A percentile compares a stretch with the other conserved stretches of the same genome.
Conservation (phyloP, 1,140 invertebrate species). For the Elymnias hypermnestra region DNA sequence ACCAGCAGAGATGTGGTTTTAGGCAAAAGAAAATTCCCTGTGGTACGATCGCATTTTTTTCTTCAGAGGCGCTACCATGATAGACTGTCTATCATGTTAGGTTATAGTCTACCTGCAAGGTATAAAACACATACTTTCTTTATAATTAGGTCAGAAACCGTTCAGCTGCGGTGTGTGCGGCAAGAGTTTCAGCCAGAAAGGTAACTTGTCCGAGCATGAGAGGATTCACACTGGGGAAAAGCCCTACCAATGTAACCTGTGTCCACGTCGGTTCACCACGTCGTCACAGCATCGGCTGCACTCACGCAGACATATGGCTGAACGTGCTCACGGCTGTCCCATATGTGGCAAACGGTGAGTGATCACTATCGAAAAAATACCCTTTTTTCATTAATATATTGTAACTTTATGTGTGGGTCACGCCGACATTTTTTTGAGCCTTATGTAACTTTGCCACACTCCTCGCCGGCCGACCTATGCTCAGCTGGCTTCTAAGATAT, state of each 20-base stretch:
- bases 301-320: conserved; percentile 42
- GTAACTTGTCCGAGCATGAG: conserved; percentile 77
- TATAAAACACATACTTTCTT: background rate
- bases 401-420: too few species aligned
- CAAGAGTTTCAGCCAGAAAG: conserved; percentile 84
- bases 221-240: conserved; percentile 82
- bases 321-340: conserved; percentile 50
- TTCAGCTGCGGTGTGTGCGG: conserved; percentile 78
- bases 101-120: too few species aligned
- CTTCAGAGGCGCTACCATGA: too few species aligned
- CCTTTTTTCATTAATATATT: background rate
- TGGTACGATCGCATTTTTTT: too few species aligned
- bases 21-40: too few species aligned
- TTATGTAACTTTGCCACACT: too few species aligned
- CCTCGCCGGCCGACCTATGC: too few species aligned
- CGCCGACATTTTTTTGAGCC: too few species aligned
- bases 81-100: too few species aligned
- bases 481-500: too few species aligned
- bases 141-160: conserved; percentile 66
- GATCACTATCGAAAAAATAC: too few species aligned
- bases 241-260: conserved; percentile 78
- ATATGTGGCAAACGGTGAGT: conserved; percentile 4
- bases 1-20: too few species aligned
- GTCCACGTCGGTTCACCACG: conserved; percentile 83
- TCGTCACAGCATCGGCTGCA: conserved; percentile 82